A percentile compares a stretch with the other conserved stretches of the same genome.
Conservation (phyloP, 2,888 invertebrate species). For the Rotaria socialis region DNA sequence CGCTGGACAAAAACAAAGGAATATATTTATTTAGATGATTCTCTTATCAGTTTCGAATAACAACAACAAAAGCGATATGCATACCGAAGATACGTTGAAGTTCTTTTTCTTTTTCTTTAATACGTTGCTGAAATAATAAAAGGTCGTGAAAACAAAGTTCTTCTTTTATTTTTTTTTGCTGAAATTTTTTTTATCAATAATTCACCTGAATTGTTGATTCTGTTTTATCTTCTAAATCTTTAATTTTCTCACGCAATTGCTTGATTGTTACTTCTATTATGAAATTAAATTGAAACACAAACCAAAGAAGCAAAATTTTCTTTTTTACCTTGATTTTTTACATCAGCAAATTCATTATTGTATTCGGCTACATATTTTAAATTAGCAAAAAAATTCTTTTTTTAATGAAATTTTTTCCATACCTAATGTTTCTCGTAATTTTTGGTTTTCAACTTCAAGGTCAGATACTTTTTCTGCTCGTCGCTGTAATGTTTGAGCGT, state of each 20-base stretch:
- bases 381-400: too few species aligned
- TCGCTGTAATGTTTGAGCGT: constrained; percentile 59
- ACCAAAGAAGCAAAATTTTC: constrained; percentile 49
- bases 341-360: constrained; percentile 61
- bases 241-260: constrained; percentile 61
- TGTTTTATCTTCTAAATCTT: constrained; percentile 61
- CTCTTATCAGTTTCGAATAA: neutral
- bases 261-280: constrained; percentile 62
- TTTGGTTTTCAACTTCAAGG: constrained; percentile 62
- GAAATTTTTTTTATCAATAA: neutral
- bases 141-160: too few species aligned
- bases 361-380: too few species aligned
- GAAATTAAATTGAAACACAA: too few species aligned
- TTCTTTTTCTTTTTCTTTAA: constrained; percentile 42
- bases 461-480: constrained; percentile 59
- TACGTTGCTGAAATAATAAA: neutral
- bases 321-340: constrained; percentile 59
- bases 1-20: constrained; percentile 48
- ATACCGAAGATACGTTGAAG: constrained; percentile 19
- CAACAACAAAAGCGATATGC: neutral
- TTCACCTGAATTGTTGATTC: constrained; percentile 59
- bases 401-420: constrained; percentile 51
- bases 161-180: too few species aligned
- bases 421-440: constrained; percentile 61
- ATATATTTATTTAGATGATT: constrained; percentile 36